phyloP scores from a whole-genome alignment of 2,113 vertebrate species.

The Microtus pennsylvanicus region DNA sequence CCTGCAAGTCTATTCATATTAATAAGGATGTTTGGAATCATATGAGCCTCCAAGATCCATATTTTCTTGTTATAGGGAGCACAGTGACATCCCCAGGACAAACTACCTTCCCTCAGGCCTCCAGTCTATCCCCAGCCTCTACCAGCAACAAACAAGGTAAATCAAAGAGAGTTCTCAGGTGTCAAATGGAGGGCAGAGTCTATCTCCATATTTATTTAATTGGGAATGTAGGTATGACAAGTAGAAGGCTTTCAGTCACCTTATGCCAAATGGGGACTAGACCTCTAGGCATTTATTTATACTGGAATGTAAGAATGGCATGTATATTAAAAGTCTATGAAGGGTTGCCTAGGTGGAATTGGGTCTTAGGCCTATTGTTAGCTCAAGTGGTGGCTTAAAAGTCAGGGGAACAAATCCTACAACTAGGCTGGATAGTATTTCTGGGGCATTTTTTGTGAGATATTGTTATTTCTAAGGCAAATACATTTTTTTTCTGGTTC shows the following conservation, averaged over 20 bases:
- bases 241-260: not conserved
- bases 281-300: not conserved
- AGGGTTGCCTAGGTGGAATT: too few relatives aligned
- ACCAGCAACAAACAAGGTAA: not conserved
- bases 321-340: not conserved
- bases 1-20: not conserved
- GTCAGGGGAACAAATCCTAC: too few relatives aligned
- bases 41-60: too few relatives aligned
- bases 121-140: not conserved
- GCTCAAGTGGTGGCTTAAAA: too few relatives aligned
- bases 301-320: not conserved
- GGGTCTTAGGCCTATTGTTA: too few relatives aligned
- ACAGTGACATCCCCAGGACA: not conserved
- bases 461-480: too few relatives aligned
- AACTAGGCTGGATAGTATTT: too few relatives aligned
- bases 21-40: not conserved
- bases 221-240: not conserved
- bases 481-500: too few relatives aligned
- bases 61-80: not conserved
- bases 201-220: not conserved
- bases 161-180: not conserved
- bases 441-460: too few relatives aligned
- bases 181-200: not conserved
- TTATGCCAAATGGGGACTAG: too few relatives aligned
- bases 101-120: not conserved